Conservation (phyloP, 2,888 invertebrate species). For the Rhagonycha fulva region DNA sequence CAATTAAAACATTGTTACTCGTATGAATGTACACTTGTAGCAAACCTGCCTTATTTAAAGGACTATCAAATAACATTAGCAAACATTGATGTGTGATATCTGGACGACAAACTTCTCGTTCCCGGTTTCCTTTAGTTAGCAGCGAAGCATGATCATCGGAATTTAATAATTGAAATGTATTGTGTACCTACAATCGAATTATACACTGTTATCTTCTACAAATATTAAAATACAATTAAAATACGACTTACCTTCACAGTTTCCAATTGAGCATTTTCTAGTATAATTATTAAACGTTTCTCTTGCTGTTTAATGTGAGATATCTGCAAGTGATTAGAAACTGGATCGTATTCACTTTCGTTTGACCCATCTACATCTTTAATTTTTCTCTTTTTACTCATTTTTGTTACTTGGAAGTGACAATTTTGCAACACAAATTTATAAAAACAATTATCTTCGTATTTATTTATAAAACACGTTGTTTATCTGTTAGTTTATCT, state of each 20-base stretch:
- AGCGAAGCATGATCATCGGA: constrained; percentile 91
- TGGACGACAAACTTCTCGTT: constrained; percentile 88
- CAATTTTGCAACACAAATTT: background rate
- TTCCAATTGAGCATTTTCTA: constrained; percentile 94
- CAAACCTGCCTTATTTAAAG: constrained; percentile 92
- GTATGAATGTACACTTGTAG: constrained; percentile 95
- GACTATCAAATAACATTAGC: constrained; percentile 96
- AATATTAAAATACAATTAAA: background rate
- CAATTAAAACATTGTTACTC: constrained; percentile 89
- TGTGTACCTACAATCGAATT: constrained; percentile 69
- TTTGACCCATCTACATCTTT: constrained; percentile 53
- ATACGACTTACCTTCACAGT: constrained; percentile 84
- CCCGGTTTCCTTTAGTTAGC: constrained; percentile 83
- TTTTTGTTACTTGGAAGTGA: constrained; percentile 36
- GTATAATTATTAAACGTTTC: constrained; percentile 87
- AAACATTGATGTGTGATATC: constrained; percentile 98
- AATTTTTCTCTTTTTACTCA: constrained; percentile 63
- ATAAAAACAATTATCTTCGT: background rate
- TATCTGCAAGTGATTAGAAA: constrained; percentile 77
- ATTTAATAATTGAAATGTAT: constrained; percentile 87
- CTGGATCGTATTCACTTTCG: constrained; percentile 78
- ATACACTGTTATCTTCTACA: background rate
- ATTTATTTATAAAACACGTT: background rate
- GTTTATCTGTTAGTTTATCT: background rate
- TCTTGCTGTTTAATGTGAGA: constrained; percentile 81